phyloP scores from a whole-genome alignment of 2,113 vertebrate genomes.

The Neoarius graeffei region DNA sequence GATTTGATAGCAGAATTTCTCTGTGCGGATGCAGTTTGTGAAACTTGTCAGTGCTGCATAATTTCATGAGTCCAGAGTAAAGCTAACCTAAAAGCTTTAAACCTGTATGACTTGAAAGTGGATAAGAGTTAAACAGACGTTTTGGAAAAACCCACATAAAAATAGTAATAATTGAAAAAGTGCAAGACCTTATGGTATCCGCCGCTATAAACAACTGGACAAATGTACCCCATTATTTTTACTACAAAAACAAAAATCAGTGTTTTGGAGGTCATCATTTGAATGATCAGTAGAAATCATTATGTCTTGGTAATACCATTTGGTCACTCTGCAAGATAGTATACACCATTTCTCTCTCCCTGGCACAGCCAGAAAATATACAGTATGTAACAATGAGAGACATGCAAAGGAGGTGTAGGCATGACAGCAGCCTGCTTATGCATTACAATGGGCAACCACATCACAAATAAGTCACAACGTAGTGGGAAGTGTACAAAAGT shows the following conservation, averaged over 20 bases:
- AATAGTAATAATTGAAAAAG: background rate
- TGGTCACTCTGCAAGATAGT: background rate
- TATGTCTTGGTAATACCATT: background rate
- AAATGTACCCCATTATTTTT: background rate
- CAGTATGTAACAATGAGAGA: conserved; percentile 88
- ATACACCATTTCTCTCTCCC: conserved; percentile 45
- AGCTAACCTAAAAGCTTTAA: no score
- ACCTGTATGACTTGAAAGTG: no score
- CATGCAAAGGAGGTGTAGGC: conserved; percentile 89
- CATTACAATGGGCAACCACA: conserved; percentile 87
- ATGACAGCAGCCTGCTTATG: conserved; percentile 86
- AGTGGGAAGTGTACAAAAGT: conserved; percentile 93
- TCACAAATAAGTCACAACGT: conserved; percentile 93
- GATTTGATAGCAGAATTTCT: background rate
- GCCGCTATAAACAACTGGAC: background rate
- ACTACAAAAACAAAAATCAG: background rate
- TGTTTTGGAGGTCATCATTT: background rate
- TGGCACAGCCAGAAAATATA: conserved; percentile 80
- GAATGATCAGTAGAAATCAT: background rate
- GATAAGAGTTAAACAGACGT: background rate
- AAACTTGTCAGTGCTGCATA: background rate
- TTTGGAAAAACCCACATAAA: background rate
- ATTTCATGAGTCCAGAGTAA: background rate
- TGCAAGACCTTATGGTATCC: background rate
- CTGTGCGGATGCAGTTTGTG: background rate